Percentiles rank a stretch among this genome's conserved stretches.
These are phyloP conservation scores for Calvadosia cruxmelitensis DNA, from an alignment of 30 jellyfish, hydroid and myxozoan genomes.

Conservation along the genomic window DNA sequence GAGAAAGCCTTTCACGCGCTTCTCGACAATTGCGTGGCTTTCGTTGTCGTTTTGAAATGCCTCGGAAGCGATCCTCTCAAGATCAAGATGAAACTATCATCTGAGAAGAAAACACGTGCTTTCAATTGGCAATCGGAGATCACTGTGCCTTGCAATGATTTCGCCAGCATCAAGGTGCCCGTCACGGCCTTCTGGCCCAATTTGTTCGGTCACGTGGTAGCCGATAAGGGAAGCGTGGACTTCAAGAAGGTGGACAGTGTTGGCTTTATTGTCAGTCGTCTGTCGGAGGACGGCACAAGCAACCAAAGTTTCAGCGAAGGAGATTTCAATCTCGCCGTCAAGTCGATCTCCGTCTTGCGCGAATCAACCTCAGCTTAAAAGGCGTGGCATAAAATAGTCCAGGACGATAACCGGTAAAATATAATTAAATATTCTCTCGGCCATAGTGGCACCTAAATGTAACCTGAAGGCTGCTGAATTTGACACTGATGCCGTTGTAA, in stretches of 20 bases:
- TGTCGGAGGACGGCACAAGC: conserved; percentile 65
- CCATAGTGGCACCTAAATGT: too few relatives aligned
- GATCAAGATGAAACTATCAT: conserved; percentile 68
- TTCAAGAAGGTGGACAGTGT: conserved; percentile 47
- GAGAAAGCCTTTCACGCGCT: conserved; percentile 30
- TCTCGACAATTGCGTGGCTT: conserved; percentile 31
- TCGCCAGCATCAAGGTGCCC: conserved; percentile 32
- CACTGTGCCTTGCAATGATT: conserved; percentile 43
- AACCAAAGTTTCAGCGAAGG: conserved; percentile 80
- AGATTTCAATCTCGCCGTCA: conserved; percentile 46
- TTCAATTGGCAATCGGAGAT: conserved; percentile 84
- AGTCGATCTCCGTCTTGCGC: conserved; percentile 11
- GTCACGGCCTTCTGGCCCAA: conserved; percentile 91
- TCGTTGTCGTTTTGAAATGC: conserved; percentile 38
- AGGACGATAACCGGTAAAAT: too few relatives aligned
- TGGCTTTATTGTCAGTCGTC: conserved; percentile 70
- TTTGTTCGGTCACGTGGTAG: conserved; percentile 84
- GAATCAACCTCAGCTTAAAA: not conserved
- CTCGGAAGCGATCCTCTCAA: conserved; percentile 18
- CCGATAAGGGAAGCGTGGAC: conserved; percentile 70
- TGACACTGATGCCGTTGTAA: too few relatives aligned
- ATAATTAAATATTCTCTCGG: too few relatives aligned
- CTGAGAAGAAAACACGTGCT: conserved; percentile 64
- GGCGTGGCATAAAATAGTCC: too few relatives aligned
- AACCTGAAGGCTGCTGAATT: too few relatives aligned